Percentiles rank a stretch among this genome's conserved stretches.
phyloP scores from a whole-genome alignment of 2,113 vertebrate species.

The Bos javanicus region DNA sequence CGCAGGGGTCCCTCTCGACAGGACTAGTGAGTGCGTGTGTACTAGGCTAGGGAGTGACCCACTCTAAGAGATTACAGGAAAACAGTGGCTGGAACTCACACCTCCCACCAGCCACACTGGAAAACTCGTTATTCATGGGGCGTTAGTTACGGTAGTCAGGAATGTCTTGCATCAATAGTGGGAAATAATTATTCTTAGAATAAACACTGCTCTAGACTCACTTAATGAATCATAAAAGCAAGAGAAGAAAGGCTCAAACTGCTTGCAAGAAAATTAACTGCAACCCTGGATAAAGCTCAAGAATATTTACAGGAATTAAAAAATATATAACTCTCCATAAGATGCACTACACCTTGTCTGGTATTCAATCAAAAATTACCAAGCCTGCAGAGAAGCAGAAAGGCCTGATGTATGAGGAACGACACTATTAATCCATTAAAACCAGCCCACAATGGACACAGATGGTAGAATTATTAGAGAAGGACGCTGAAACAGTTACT shows the following conservation, averaged over 20 bases:
- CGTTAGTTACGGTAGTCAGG: neutral
- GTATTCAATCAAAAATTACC: no score
- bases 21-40: accelerated
- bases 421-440: neutral
- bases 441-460: neutral
- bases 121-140: neutral
- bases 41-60: accelerated
- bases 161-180: neutral
- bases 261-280: neutral
- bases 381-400: neutral
- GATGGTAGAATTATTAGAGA: neutral
- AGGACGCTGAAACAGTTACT: neutral
- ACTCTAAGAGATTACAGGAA: accelerated
- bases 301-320: neutral
- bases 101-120: neutral
- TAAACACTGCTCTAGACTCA: neutral
- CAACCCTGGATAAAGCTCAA: neutral
- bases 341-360: neutral
- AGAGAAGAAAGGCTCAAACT: neutral
- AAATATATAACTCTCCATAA: neutral
- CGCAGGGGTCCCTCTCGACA: accelerated
- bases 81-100: neutral
- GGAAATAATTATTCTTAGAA: neutral
- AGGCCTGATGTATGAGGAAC: neutral
- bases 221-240: neutral